Evolutionary conservation across 2,113 vertebrate species (phyloP), one percentile per base, ranked within the genome.

Genomic region (Notarius lentiginosus): DNA sequence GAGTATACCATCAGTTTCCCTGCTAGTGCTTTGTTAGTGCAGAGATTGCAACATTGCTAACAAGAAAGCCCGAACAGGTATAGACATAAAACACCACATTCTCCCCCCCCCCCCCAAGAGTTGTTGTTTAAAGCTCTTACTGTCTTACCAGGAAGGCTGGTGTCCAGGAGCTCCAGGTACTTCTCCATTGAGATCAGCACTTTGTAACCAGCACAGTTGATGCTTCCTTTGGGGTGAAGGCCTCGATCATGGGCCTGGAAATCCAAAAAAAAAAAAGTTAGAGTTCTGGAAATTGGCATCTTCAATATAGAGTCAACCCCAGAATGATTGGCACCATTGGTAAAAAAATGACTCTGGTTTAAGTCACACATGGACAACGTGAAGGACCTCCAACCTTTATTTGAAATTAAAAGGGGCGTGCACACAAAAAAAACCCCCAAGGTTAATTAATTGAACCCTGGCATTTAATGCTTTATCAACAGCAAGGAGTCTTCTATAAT

Each of bases 201-300:
- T 92, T 94, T 97, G 95, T 98, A 98, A 34, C 98, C 97, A 0
- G 97, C 97, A 0, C 96, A 97, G 95, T 94, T 97, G 91, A 99
- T 91, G 84, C 94, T 87, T 60, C 96, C 94, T 0, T 96, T 97
- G 55, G 97, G 96, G 0, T 95, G 92, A 6, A 96, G 91, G 5
- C 94, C 95, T 91, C 95, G 91, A 82, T 99, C 97, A 0, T 96
- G 96, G 75, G 96, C 94, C 98, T 99, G 73, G 92, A 41, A 41
- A 79, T 1, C 65, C 77, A 61, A 22, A 81, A 88, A 73, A 88
- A 53, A 24, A 51, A 60, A 86, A 80, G 34, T 5, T 15, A 65
- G 1, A 73, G 1, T 27, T 27, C 24, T 55, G 12, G 24, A 77
- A 77, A 55, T 17, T 7, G 9, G 49, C n/a, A 79, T 30, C 47